Conservation (phyloP, 2,888 invertebrate species). For the Drosophila borborema region DNA sequence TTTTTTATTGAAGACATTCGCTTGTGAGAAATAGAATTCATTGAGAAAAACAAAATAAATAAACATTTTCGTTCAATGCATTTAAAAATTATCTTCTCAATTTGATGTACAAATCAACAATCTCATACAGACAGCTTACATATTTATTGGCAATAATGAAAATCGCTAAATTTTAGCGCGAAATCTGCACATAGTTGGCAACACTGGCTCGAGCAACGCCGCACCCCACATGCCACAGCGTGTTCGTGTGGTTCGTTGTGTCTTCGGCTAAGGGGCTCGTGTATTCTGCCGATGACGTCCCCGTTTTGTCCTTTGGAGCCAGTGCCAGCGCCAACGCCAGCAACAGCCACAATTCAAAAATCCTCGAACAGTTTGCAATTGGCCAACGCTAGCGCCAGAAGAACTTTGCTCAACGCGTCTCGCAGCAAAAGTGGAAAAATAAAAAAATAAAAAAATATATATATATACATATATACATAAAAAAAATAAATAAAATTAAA, state of each 20-base stretch:
- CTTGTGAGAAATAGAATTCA: no score
- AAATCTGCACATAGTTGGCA: not conserved
- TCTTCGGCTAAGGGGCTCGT: conserved; percentile 22
- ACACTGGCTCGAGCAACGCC: conserved; percentile 9
- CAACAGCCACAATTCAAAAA: conserved; percentile 40
- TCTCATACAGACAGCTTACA: not conserved
- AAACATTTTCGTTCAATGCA: no score
- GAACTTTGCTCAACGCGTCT: conserved; percentile 32
- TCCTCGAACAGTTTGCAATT: conserved; percentile 69
- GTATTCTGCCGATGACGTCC: conserved; percentile 62
- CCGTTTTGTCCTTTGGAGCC: conserved; percentile 53
- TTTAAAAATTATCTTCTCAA: no score
- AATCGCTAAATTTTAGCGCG: not conserved
- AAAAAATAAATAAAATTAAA: not conserved
- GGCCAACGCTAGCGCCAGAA: conserved; percentile 63
- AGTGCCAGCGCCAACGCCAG: conserved; percentile 37
- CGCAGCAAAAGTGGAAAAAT: not conserved
- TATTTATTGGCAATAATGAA: not conserved
- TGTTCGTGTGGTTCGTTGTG: conserved; percentile 24
- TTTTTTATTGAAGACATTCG: no score
- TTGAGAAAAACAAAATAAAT: no score
- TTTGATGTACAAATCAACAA: no score
- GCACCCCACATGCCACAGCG: conserved; percentile 46
- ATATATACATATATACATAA: not conserved
- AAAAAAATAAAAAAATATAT: not conserved